Evolutionary conservation across 2,888 invertebrate species (phyloP), one percentile per base, ranked within the genome.

Genomic region (Caenorhabditis sp.): DNA sequence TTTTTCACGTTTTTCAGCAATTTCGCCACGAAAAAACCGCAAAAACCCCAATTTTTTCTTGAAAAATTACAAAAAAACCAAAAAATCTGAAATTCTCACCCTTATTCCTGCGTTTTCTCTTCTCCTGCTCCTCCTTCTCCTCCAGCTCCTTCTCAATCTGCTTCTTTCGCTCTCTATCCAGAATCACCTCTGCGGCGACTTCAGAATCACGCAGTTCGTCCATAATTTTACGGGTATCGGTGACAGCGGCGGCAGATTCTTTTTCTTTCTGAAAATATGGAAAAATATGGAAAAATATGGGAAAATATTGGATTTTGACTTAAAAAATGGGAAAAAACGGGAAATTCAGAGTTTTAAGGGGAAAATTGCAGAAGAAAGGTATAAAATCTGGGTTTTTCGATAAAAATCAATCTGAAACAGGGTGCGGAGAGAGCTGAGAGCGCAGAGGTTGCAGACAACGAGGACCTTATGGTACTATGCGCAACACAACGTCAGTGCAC

Each of bases 121-220:
- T 89, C 78, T 74, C 92, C 85, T 74, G 89, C 53, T 88, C 89
- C 53, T 90, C 90, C 53, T 89, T 89, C 71, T 89, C 89, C 40
- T 83, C 88, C 71, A 95, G 94, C 6, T 92, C 92, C 60, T 92
- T 91, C 69, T 92, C 90, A 6, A 91, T 89, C 44, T 89, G 89
- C 37, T 96, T 95, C 74, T 95, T 94, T 79, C 95, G 94, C 58
- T 96, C 93, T 83, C 96, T 89, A 67, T 92, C 90, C 68, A 91
- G 70, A 68, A 91, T 90, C 53, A 86, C 95, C 87, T 95, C 95
- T 0, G 97, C 97, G 92, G 97, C 95, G 11, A 95, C 95, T 86
- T 96, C 95, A 0, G 97, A 96, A 92, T 96, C 96, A 95, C 97
- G 97, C 44, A 98, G 93, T 92, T 98, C 97, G 92, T 98, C 97